These are phyloP conservation scores for Tangara arthus DNA, from an alignment of 2,797 vertebrate genomes.

Conservation along the genomic window DNA sequence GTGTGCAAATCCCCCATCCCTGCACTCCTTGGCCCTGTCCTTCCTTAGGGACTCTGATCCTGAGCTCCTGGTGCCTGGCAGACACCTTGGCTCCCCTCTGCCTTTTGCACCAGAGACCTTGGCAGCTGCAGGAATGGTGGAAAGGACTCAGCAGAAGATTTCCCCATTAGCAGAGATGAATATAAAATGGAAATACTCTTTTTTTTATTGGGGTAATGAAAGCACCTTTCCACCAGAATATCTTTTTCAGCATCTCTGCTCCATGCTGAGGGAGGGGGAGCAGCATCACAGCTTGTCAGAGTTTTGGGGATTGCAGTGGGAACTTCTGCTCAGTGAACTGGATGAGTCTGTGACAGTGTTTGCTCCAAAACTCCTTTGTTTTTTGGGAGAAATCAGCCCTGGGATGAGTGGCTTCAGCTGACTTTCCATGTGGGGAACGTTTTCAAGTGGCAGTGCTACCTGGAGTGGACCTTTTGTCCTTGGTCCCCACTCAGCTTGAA, in stretches of 20 bases:
- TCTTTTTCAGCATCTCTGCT: neutral
- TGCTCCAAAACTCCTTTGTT: neutral
- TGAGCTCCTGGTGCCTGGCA: neutral
- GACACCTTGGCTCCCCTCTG: neutral
- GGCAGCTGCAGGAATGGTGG: neutral
- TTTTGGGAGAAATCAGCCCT: neutral
- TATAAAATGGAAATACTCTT: neutral
- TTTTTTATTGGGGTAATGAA: neutral
- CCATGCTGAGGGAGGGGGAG: neutral
- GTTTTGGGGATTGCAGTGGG: neutral
- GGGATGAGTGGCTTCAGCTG: neutral
- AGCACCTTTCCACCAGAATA: neutral
- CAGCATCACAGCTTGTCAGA: neutral
- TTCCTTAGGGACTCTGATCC: accelerated
- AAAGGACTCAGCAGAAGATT: neutral
- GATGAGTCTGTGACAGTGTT: accelerated
- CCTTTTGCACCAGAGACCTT: neutral
- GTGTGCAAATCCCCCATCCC: accelerated
- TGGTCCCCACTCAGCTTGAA: neutral
- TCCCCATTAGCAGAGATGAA: neutral
- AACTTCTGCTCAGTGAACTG: neutral
- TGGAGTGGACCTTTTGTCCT: neutral
- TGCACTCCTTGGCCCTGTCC: accelerated
- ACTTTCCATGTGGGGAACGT: accelerated
- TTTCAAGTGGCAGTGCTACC: neutral